These are phyloP conservation scores for Odobenus rosmarus DNA, from an alignment of 2,113 vertebrate genomes.

Conservation along the genomic window DNA sequence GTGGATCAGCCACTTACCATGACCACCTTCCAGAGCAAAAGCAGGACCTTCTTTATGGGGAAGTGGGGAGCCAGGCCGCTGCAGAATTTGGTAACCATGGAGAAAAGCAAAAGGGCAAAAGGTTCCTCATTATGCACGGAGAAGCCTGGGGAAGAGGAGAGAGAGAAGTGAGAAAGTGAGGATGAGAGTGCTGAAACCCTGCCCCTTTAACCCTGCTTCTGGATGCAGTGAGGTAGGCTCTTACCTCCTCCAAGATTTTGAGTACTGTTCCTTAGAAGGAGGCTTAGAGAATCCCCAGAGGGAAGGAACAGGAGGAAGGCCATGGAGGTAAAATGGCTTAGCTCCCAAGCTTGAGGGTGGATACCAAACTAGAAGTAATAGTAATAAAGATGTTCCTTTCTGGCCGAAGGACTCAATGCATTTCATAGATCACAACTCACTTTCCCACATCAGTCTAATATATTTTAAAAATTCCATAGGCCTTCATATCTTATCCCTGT, in stretches of 20 bases:
- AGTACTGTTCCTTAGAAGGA: background rate
- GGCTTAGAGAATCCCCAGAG: background rate
- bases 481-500: background rate
- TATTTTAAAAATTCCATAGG: background rate
- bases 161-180: background rate
- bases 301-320: background rate
- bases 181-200: background rate
- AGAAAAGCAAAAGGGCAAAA: constrained; percentile 95
- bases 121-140: constrained; percentile 93
- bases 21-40: constrained; percentile 97
- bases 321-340: background rate
- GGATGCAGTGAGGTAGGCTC: background rate
- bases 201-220: background rate
- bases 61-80: constrained; percentile 97
- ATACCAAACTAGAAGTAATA: background rate
- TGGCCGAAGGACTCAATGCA: background rate
- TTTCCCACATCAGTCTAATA: background rate
- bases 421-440: background rate
- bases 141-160: constrained; percentile 86
- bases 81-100: constrained; percentile 99
- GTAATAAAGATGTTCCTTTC: background rate
- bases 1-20: constrained; percentile 87
- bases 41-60: constrained; percentile 98
- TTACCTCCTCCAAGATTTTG: background rate
- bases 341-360: background rate